Base-by-base conservation (phyloP, 2,888 invertebrate genomes). In the Dendrolimus houi region DNA sequence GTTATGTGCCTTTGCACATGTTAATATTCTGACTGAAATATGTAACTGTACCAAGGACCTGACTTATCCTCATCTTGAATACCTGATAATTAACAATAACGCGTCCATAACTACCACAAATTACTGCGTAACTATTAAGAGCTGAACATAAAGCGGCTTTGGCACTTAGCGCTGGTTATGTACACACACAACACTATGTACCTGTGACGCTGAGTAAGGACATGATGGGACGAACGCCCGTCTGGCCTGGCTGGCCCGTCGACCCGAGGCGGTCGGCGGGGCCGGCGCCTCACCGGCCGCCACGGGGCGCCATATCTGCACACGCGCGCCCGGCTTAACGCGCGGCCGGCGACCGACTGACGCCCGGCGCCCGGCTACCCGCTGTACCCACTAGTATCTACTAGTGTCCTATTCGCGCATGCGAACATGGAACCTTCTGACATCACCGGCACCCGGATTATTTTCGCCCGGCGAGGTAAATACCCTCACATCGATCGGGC, bases 131-230 rank as follows among this genome's bases (percentile, higher is more conserved):
- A 74, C 69, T 69, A 62, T 64, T 58, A 60, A 63, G 61, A 66
- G 61, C 58, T 67, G 69, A 72, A 74, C 75, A 82, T 77, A 81
- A 79, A 79, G 78, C 74, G 65, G 64, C 62, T 60, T 60, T 63
- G 66, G 64, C 53, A 62, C 12, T 47, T 47, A 47, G 12, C 47
- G 47, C 47, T 29, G 29, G 9, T 47, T 47, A 47, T 10, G 55
- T 61, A 65, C 65, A 68, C 61, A 59, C 61, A 64, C 72, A 74
- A 73, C 77, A 75, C 72, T 73, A 71, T 68, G 64, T 74, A 91
- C 91, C 91, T 90, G 91, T 91, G 81, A 91, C 91, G 90, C 91
- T 91, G 83, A 91, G 90, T 79, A 91, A 87, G 81, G 91, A 91
- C 91, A 91, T 91, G 87, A 71, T 88, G 87, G 81, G 85, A 77